Percentiles rank a stretch among this genome's conserved stretches.
Evolutionary conservation across 1,140 invertebrate species (phyloP).

Genomic region (Hyposmocoma kahamanoa): DNA sequence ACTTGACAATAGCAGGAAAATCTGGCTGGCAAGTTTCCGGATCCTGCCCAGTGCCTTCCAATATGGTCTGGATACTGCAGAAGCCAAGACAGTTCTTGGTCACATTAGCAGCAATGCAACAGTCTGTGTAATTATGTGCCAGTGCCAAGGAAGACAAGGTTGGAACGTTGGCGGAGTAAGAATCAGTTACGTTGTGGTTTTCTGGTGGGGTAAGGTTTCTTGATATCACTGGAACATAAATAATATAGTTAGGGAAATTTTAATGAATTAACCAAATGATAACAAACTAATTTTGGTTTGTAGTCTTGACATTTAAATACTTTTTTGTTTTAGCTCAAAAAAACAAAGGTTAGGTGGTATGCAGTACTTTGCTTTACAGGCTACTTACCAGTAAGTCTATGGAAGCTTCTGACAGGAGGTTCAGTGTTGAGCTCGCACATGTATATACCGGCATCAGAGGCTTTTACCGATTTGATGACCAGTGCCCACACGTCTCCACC

Average conservation of each 20-base stretch:
- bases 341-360: no score
- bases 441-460: conserved; percentile 84
- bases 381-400: conserved; percentile 81
- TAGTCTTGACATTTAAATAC: no score
- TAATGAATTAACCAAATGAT: no score
- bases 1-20: conserved; percentile 83
- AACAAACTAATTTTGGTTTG: no score
- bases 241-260: no score
- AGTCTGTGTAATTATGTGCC: conserved; percentile 84
- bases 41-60: conserved; percentile 85
- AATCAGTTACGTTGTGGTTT: conserved; percentile 58
- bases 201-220: conserved; percentile 70
- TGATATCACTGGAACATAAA: conserved; percentile 73
- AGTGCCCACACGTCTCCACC: conserved; percentile 89
- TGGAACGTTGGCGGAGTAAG: conserved; percentile 62
- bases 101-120: conserved; percentile 81
- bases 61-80: conserved; percentile 87
- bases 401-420: conserved; percentile 83
- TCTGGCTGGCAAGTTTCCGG: conserved; percentile 85
- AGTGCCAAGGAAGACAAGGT: conserved; percentile 59
- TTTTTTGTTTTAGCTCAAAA: no score
- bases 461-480: conserved; percentile 80
- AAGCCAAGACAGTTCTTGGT: conserved; percentile 81
- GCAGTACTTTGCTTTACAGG: no score
- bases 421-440: conserved; percentile 89